Base-by-base conservation (phyloP, 2,888 invertebrate species). In the Trachelus tabidus region DNA sequence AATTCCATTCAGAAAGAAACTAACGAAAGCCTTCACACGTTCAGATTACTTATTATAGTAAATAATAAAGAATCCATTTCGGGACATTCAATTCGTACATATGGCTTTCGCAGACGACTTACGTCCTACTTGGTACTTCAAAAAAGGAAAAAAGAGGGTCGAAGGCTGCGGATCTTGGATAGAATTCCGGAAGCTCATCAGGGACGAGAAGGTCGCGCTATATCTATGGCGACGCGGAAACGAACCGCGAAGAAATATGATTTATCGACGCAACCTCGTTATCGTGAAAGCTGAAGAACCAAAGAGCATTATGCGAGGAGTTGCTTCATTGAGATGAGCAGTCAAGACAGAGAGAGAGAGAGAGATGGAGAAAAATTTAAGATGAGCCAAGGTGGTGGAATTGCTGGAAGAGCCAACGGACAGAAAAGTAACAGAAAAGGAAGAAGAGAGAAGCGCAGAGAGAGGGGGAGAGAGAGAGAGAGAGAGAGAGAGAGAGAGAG, bases 181-280 rank as follows among this genome's bases (percentile, higher is more conserved):
- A 81, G 81, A 83, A 83, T 81, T 83, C 81, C 81, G 81, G 81
- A 80, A 83, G 79, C 76, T 71, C 33, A 40, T 79, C 56, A 75
- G n/a, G 68, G 12, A 77, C 12, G 77, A 73, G 35, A 35, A 69
- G 37, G 73, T 73, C 75, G 68, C 12, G 77, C 69, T 69, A 78
- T 79, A 77, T 79, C 79, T 79, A 74, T 79, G 75, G 76, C 80
- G 71, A 77, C 75, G 79, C 79, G 81, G 71, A 82, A 78, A 81
- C 82, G 79, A 84, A 81, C 81, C 79, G 40, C 75, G 56, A 56
- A 56, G 23, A 56, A 56, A 23, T 79, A 88, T 90, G 90, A 90
- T 90, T 90, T 90, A 90, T 89, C 87, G 88, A 85, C 84, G 84
- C 82, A 77, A 84, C 88, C 88, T 89, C 87, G 89, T 90, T 90